Evolutionary conservation across 2,113 vertebrate genomes (phyloP).

Genomic region (Acrocephalus arundinaceus): DNA sequence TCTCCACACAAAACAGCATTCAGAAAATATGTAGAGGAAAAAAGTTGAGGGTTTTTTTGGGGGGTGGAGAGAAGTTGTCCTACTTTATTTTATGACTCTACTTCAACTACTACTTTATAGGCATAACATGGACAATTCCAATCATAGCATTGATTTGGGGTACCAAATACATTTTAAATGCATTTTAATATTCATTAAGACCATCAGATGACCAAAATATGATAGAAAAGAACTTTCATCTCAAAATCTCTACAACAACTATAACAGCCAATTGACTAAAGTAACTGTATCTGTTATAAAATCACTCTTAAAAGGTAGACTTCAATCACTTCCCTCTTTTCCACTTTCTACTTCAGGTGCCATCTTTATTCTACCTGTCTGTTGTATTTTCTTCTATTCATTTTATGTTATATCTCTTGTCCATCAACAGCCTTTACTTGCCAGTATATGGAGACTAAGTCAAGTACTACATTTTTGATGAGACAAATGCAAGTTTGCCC

Average conservation of each 20-base stretch:
- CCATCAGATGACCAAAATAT: neutral
- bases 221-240: neutral
- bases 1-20: slow-evolving; percentile 41
- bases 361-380: neutral
- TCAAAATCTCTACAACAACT: neutral
- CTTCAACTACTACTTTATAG: neutral
- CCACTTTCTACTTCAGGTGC: neutral
- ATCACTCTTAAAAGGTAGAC: neutral
- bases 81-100: neutral
- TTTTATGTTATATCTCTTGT: neutral
- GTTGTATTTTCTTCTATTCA: neutral
- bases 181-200: neutral
- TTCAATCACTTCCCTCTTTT: neutral
- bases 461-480: neutral
- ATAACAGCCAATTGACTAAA: neutral
- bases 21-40: slow-evolving; percentile 10
- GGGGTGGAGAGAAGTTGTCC: neutral
- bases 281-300: neutral
- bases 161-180: neutral
- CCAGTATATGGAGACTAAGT: neutral
- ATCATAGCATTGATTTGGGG: neutral
- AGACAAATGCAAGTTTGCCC: neutral
- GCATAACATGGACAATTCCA: neutral
- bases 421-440: neutral
- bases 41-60: neutral